phyloP scores from a whole-genome alignment of 2,797 vertebrate species.

The Semaprochilodus insignis region DNA sequence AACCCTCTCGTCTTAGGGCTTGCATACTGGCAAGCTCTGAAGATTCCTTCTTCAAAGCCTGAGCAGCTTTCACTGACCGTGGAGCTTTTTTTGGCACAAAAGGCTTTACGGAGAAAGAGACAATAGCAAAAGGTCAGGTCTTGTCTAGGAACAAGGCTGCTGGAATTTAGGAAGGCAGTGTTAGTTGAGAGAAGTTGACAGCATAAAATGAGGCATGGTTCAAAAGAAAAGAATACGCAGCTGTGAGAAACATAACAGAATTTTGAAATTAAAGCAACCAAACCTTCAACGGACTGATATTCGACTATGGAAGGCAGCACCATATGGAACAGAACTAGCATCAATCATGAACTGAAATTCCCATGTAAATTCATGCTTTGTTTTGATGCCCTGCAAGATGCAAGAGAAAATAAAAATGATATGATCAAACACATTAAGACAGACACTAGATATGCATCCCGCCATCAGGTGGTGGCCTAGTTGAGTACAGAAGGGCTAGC shows the following conservation, averaged over 20 bases:
- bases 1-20: constrained; percentile 70
- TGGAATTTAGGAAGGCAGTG: constrained; percentile 18
- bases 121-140: constrained; percentile 36
- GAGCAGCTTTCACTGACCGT: constrained; percentile 71
- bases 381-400: constrained; percentile 55
- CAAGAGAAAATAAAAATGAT: constrained; percentile 59
- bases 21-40: constrained; percentile 60
- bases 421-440: constrained; percentile 52
- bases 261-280: constrained; percentile 56
- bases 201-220: constrained; percentile 45
- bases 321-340: constrained; percentile 63
- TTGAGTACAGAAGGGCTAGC: constrained; percentile 24
- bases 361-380: constrained; percentile 60
- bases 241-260: constrained; percentile 55
- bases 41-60: constrained; percentile 77
- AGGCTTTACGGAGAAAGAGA: constrained; percentile 67
- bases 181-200: constrained; percentile 20
- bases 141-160: background rate
- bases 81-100: constrained; percentile 82
- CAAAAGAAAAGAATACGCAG: constrained; percentile 50
- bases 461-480: constrained; percentile 27
- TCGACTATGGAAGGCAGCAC: constrained; percentile 57
- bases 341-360: constrained; percentile 63
- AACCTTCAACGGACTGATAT: constrained; percentile 59
- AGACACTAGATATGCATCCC: constrained; percentile 32